Evolutionary conservation across 1,140 invertebrate species (phyloP).

Genomic region (Anastrepha obliqua): DNA sequence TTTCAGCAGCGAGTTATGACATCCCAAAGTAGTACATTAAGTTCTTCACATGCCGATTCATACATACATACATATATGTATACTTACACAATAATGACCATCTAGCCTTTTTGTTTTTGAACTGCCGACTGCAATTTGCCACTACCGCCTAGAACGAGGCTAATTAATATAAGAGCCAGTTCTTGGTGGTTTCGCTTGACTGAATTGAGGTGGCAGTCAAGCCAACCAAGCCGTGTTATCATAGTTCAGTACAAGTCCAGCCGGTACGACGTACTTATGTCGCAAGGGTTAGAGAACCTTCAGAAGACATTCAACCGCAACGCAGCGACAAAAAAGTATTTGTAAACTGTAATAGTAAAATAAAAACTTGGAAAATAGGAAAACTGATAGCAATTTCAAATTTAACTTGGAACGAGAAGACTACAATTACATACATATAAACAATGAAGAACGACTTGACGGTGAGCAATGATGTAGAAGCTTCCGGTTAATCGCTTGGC

Average conservation of each 20-base stretch:
- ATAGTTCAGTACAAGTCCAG: conserved; percentile 8
- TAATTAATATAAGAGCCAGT: conserved; percentile 37
- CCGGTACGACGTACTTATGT: neutral
- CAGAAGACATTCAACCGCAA: conserved; percentile 41
- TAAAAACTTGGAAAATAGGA: neutral
- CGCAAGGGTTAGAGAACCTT: conserved; percentile 51
- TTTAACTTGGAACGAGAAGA: neutral
- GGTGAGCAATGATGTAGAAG: neutral
- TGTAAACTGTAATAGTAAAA: neutral
- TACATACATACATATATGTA: neutral
- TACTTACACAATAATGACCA: neutral
- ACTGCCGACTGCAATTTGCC: conserved; percentile 33
- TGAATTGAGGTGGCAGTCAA: conserved; percentile 48
- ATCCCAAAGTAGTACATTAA: conserved; percentile 31
- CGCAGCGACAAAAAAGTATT: neutral
- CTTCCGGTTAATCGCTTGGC: conserved; percentile 26
- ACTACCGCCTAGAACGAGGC: conserved; percentile 30
- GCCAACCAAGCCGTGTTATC: conserved; percentile 1
- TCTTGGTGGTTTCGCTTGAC: conserved; percentile 38
- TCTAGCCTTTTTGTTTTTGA: neutral
- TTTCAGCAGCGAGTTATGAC: conserved; percentile 37
- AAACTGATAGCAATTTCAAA: conserved; percentile 15
- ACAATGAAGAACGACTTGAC: neutral
- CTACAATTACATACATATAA: conserved; percentile 5
- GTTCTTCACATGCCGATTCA: neutral